Conservation (phyloP, 2,888 invertebrate species). For the Andrena flavipes region DNA sequence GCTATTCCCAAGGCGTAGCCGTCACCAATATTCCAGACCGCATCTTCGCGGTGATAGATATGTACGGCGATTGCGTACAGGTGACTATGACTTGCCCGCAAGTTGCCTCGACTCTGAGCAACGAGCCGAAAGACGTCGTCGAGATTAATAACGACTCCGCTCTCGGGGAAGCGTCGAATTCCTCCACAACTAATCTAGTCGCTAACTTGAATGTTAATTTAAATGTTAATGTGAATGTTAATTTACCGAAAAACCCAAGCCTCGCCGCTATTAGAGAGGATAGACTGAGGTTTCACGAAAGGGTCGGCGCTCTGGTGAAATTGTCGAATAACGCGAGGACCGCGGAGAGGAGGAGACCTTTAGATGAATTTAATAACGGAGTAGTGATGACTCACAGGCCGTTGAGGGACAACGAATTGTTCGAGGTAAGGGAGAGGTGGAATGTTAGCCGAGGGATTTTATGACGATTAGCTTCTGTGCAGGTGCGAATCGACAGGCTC, state of each 20-base stretch:
- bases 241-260: slow-evolving; percentile 82
- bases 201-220: slow-evolving; percentile 84
- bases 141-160: slow-evolving; percentile 82
- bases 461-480: slow-evolving; percentile 50
- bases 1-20: slow-evolving; percentile 94
- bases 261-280: slow-evolving; percentile 85
- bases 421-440: slow-evolving; percentile 87
- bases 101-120: slow-evolving; percentile 55
- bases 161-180: slow-evolving; percentile 78
- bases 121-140: slow-evolving; percentile 74
- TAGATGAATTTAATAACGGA: slow-evolving; percentile 98
- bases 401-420: slow-evolving; percentile 94
- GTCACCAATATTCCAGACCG: slow-evolving; percentile 91
- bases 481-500: slow-evolving; percentile 95
- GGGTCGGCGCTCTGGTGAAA: slow-evolving; percentile 95
- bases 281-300: slow-evolving; percentile 93
- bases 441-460: too few species aligned
- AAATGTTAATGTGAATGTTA: slow-evolving; percentile 82
- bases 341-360: slow-evolving; percentile 94
- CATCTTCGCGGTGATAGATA: slow-evolving; percentile 92
- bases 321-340: slow-evolving; percentile 93
- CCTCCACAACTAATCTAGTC: slow-evolving; percentile 82
- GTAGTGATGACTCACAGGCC: slow-evolving; percentile 97
- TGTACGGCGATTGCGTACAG: slow-evolving; percentile 94
- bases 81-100: slow-evolving; percentile 87